These are phyloP conservation scores for Minunthozetes semirufus DNA, from an alignment of 2,888 invertebrate genomes.

Conservation along the genomic window DNA sequence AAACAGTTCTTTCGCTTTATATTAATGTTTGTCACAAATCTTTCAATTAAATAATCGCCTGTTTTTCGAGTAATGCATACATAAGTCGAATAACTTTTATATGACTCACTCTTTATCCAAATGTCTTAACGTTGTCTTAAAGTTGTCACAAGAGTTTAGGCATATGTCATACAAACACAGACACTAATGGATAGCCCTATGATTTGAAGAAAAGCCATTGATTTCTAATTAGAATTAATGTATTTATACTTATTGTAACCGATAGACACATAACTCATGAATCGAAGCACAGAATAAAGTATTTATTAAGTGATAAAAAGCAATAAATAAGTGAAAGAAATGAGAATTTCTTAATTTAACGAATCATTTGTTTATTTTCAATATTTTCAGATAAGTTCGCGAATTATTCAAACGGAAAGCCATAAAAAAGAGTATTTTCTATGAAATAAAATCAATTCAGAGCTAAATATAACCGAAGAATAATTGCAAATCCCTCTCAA, in stretches of 20 bases:
- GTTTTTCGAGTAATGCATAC: background rate
- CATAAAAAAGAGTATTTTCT: background rate
- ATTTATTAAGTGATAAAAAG: no score
- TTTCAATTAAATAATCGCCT: background rate
- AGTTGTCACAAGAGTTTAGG: background rate
- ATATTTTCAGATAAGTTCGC: no score
- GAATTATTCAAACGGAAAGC: background rate
- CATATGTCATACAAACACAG: background rate
- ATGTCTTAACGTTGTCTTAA: background rate
- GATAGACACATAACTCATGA: no score
- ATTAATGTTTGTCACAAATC: background rate
- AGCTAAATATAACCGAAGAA: background rate
- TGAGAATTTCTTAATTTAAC: no score
- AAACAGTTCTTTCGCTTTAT: background rate
- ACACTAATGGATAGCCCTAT: background rate
- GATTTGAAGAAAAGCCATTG: background rate
- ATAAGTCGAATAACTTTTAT: background rate
- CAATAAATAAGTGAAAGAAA: no score
- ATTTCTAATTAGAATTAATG: no score
- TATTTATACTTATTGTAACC: no score
- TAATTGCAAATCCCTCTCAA: background rate
- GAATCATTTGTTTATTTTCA: no score
- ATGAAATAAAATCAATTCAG: background rate
- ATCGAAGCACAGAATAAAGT: no score
- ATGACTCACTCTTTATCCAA: background rate